Evolutionary conservation across 2,113 vertebrate genomes (phyloP), one percentile per base, ranked within the genome.

Genomic region (Petroica traversi): DNA sequence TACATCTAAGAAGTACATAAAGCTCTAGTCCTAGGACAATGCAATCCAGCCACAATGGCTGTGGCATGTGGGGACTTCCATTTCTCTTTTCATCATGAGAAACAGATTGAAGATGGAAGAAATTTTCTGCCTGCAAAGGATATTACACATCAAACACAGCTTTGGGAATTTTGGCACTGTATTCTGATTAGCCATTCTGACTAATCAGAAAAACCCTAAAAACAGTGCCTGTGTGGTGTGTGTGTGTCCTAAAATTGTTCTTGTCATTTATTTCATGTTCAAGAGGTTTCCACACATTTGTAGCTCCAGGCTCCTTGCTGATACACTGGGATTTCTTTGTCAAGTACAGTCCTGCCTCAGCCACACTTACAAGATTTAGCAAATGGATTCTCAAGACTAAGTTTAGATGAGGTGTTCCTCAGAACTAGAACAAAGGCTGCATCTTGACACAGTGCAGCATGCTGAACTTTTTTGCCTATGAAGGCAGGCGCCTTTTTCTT

Each of bases 71-170:
- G 24, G 52, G 46, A 25, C 76, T 91, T 67, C 17, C 19, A 46
- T 91, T 97, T 97, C 95, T 96, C 9, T 94, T 97, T 97, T 89
- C 51, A 64, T 96, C 36, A 63, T 89, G 71, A 93, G 72, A 94
- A 93, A 9, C 9, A 48, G 22, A n/a, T 38, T 48, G 43, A 88
- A 95, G 66, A 71, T 93, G 63, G 62, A 92, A 96, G 64, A 88
- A 8, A 71, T 97, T 95, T 97, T 49, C 89, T 95, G 48, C 90
- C 89, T 57, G 38, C 71, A 68, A 61, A 93, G 74, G 28, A 87
- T 49, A 19, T 25, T 8, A 4, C 76, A 92, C 81, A 90, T 97
- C 76, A 95, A 93, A 85, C 43, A 75, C 3, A 81, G 18, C 67
- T 86, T 97, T 91, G 83, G 75, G 72, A 86, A 88, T 96, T 96